Conservation (phyloP, 2,113 vertebrate species). For the Columbina picui region DNA sequence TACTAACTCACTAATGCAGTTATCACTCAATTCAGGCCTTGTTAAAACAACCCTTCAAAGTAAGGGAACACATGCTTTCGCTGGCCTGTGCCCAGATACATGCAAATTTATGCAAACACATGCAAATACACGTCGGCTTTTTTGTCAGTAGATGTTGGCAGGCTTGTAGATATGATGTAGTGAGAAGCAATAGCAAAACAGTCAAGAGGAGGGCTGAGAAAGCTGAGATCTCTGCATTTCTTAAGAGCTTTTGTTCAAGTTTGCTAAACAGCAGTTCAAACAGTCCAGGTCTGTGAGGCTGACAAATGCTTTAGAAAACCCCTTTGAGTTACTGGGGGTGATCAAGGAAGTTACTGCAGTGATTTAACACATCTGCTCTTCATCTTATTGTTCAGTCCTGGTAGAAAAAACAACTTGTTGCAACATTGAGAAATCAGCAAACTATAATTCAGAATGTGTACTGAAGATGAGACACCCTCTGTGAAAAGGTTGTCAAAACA, state of each 20-base stretch:
- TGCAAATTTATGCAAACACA: conserved; percentile 65
- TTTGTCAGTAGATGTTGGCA: not conserved
- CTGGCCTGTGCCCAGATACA: conserved; percentile 5
- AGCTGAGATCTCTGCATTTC: not conserved
- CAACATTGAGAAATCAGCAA: not conserved
- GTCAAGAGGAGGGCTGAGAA: not conserved
- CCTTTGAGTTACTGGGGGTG: not conserved
- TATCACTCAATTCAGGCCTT: not conserved
- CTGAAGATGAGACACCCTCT: not conserved
- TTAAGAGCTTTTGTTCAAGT: not conserved
- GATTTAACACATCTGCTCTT: not conserved
- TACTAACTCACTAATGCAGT: not conserved
- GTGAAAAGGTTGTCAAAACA: not conserved
- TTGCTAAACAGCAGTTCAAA: not conserved
- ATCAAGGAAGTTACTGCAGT: not conserved
- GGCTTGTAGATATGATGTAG: not conserved
- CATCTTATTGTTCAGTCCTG: not conserved
- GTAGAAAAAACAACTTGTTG: not conserved
- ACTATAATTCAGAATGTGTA: fast-evolving
- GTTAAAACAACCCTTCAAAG: not conserved
- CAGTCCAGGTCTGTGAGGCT: not conserved
- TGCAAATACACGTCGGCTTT: not conserved
- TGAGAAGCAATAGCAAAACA: not conserved
- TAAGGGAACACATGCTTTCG: not conserved
- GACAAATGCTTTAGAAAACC: not conserved